A percentile compares a stretch with the other conserved stretches of the same genome.
Evolutionary conservation across 1,140 invertebrate species (phyloP).

Genomic region (Drosophila truncata): DNA sequence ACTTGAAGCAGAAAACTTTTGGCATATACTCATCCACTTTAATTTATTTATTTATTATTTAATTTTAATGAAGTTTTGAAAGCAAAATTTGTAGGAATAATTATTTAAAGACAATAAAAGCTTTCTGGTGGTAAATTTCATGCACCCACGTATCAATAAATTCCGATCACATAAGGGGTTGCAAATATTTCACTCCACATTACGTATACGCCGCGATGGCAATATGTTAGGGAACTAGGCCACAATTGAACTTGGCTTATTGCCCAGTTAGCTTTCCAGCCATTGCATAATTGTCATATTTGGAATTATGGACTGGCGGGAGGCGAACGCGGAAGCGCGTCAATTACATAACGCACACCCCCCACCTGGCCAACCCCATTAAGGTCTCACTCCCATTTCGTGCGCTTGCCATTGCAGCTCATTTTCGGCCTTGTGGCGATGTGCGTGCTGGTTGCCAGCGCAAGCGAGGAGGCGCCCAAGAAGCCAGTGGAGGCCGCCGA

Average conservation of each 20-base stretch:
- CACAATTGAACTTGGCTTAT: conserved; percentile 69
- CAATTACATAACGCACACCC: conserved; percentile 49
- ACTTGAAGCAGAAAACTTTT: background rate
- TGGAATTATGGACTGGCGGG: conserved; percentile 61
- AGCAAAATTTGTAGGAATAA: background rate
- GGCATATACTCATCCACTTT: background rate
- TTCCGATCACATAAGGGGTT: conserved; percentile 5
- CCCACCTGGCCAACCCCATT: conserved; percentile 41
- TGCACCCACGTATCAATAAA: background rate
- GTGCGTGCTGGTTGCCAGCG: conserved; percentile 77
- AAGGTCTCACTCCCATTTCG: conserved; percentile 29
- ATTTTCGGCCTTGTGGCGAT: conserved; percentile 87
- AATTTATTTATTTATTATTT: background rate
- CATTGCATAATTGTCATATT: conserved; percentile 79
- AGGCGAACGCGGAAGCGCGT: conserved; percentile 49
- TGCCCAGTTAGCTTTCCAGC: conserved; percentile 49
- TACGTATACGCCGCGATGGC: conserved; percentile 62
- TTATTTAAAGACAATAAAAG: background rate
- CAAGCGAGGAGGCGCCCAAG: conserved; percentile 86
- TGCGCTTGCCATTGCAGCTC: conserved; percentile 64
- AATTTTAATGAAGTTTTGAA: background rate
- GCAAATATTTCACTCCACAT: conserved; percentile 44
- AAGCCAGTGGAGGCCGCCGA: conserved; percentile 75
- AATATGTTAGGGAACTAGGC: conserved; percentile 27
- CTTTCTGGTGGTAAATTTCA: background rate